Base-by-base conservation (phyloP, 2,888 invertebrate species). In the Campoplex nolae region DNA sequence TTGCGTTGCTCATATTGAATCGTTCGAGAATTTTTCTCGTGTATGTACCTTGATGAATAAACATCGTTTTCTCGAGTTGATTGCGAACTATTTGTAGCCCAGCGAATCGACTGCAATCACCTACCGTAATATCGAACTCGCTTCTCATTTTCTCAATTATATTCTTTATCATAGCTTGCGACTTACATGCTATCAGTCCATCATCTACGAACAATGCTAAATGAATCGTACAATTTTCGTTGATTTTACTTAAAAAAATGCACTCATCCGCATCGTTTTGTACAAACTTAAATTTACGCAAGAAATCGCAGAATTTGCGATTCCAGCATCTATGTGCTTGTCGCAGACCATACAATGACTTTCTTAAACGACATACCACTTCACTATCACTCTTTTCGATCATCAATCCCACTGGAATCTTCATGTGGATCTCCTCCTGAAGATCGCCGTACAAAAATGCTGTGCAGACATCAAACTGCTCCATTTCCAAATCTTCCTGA, bases 231-330 rank as follows among this genome's bases (percentile, higher is more conserved):
- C 54, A 23, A n/a, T 23, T 67, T 0, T 42, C 28, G 7, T 48
- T 77, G 42, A 8, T 13, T 0, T 74, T 42, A 8, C 84, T 65
- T 79, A 28, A 56, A 67, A 87, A 90, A n/a, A 91, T 58, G 56
- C 90, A 91, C 32, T 88, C 78, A 68, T 91, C 91, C n/a, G 86
- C 88, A 11, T 89, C 81, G 54, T 70, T 86, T 48, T 87, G 56
- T n/a, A 32, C 32, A 35, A 56, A 74, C 2, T n/a, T 38, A 23
- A n/a, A 74, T n/a, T 3, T 1, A 9, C 38, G 18, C 13, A 74
- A 16, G 23, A 94, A 76, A 54, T 88, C 79, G 85, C 92, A 93
- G 11, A 85, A 48, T 48, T 48, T 48, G 11, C 80, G 16, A 48
- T 23, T 16, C 92, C 23, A 23, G 23, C 23, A 23, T 23, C 23